Conservation (phyloP, 1,140 invertebrate genomes). For the Conus betulinus region DNA sequence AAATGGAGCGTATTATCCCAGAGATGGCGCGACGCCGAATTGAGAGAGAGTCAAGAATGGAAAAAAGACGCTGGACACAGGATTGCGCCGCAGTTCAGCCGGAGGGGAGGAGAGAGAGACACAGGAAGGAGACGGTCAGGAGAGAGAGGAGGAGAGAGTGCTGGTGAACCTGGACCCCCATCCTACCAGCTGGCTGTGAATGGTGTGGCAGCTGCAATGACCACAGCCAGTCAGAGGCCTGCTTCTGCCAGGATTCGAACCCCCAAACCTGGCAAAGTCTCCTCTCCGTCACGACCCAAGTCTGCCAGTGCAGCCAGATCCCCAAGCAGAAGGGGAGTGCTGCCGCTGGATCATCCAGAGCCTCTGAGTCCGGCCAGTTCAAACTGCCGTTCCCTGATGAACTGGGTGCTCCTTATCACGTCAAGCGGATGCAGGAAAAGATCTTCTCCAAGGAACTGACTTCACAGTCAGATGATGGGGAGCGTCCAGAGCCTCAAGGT, state of each 20-base stretch:
- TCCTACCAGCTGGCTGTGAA: slow-evolving; percentile 53
- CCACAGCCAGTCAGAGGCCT: slow-evolving; percentile 34
- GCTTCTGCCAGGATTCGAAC: slow-evolving; percentile 45
- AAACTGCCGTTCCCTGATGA: slow-evolving; percentile 58
- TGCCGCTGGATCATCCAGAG: slow-evolving; percentile 42
- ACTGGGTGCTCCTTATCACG: slow-evolving; percentile 59
- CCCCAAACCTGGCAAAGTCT: slow-evolving; percentile 36
- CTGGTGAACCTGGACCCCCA: slow-evolving; percentile 32
- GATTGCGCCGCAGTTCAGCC: slow-evolving; percentile 54
- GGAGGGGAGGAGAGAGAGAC: slow-evolving; percentile 53
- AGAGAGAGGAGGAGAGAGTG: slow-evolving; percentile 28
- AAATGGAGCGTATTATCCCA: slow-evolving; percentile 61
- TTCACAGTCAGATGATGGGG: not conserved
- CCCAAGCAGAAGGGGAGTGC: slow-evolving; percentile 38
- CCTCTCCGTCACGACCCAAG: slow-evolving; percentile 41
- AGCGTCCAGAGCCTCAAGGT: slow-evolving; percentile 16
- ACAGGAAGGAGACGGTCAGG: slow-evolving; percentile 20
- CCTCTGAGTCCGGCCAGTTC: slow-evolving; percentile 53
- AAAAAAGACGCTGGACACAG: slow-evolving; percentile 63
- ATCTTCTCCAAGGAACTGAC: slow-evolving; percentile 50
- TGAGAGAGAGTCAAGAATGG: slow-evolving; percentile 58
- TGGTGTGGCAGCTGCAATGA: slow-evolving; percentile 21
- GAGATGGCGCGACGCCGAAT: slow-evolving; percentile 62
- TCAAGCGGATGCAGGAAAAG: slow-evolving; percentile 56
- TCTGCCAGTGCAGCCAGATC: slow-evolving; percentile 53